Evolutionary conservation across 2,888 invertebrate genomes (phyloP), one percentile per base, ranked within the genome.

Genomic region (Muschampia plurimacula): DNA sequence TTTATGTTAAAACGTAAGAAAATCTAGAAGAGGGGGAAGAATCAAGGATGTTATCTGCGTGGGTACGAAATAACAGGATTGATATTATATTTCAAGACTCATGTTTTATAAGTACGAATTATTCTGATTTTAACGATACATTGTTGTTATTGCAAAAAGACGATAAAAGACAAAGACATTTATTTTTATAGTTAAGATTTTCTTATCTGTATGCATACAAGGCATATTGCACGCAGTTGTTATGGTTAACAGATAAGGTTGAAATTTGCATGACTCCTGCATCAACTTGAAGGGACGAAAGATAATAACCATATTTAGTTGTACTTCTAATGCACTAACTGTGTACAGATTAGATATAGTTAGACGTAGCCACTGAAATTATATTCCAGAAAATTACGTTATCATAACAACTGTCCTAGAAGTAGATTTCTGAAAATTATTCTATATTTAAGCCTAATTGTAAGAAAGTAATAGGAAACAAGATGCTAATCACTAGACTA

Each of bases 291-390:
- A 32, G 32, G 32, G 32, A 32, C 52, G 28, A 55, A 52, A 49
- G 22, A 13, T 13, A 57, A 57, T 67, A 67, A 67, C 57, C 67
- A 57, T 67, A 67, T 67, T 67, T 67, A 67, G 44, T 67, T 57
- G 67, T 57, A 44, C 22, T 28, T 41, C 67, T 67, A 67, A 67
- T 67, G 67, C 67, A 67, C 57, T 67, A 67, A 67, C 67, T 41
- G 41, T 67, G 67, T 67, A 57, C 66, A 39, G 66, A 66, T 66
- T 52, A 66, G 66, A 66, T 65, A 66, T 62, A 62, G 41, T 39
- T 67, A 22, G 57, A 57, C 5, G 57, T 52, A 52, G 55, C 41
- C 55, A 36, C 55, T 57, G 57, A 67, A 67, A 67, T 67, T 41
- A 57, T 41, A 55, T 22, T 65, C 49, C 9, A 28, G n/a, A 57